Evolutionary conservation across 1,140 invertebrate species (phyloP).

Genomic region (Lordiphosa clarofinis): DNA sequence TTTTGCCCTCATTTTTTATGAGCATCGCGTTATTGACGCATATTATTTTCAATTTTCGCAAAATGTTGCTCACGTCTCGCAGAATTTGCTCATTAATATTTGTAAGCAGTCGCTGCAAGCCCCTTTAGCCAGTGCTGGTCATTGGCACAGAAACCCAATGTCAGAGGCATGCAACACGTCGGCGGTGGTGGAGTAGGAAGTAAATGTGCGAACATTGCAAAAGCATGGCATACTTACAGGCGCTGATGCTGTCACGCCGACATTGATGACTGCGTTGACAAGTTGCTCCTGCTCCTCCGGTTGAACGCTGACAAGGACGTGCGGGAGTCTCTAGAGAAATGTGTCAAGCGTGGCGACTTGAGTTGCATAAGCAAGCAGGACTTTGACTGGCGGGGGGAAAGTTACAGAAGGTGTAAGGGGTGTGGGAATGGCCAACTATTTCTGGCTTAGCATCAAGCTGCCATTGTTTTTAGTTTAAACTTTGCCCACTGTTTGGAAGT

Average conservation of each 20-base stretch:
- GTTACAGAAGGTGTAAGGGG: neutral
- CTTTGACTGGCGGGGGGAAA: neutral
- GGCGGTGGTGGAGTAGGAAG: constrained; percentile 2
- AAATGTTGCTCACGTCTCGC: constrained; percentile 49
- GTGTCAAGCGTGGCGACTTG: constrained; percentile 73
- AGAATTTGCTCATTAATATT: constrained; percentile 66
- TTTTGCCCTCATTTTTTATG: constrained; percentile 30
- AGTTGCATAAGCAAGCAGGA: constrained; percentile 65
- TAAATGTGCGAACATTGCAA: constrained; percentile 63
- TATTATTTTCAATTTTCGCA: constrained; percentile 61
- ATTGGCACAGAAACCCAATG: constrained; percentile 45
- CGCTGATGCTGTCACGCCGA: constrained; percentile 60
- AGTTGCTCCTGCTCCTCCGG: constrained; percentile 40
- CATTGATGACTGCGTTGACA: constrained; percentile 76
- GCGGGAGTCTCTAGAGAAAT: constrained; percentile 63
- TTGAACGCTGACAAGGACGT: constrained; percentile 45
- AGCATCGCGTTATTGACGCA: constrained; percentile 20
- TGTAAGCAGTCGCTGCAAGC: constrained; percentile 41
- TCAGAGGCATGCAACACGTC: constrained; percentile 44
- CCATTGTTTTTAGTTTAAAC: constrained; percentile 54
- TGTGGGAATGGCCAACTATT: constrained; percentile 19
- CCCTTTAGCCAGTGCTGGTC: constrained; percentile 28
- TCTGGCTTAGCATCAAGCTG: constrained; percentile 15
- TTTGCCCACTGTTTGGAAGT: constrained; percentile 18
- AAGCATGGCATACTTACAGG: constrained; percentile 68